Percentiles rank a stretch among this genome's conserved stretches.
Evolutionary conservation across 2,113 vertebrate genomes (phyloP).

Genomic region (Dicentrarchus labrax): DNA sequence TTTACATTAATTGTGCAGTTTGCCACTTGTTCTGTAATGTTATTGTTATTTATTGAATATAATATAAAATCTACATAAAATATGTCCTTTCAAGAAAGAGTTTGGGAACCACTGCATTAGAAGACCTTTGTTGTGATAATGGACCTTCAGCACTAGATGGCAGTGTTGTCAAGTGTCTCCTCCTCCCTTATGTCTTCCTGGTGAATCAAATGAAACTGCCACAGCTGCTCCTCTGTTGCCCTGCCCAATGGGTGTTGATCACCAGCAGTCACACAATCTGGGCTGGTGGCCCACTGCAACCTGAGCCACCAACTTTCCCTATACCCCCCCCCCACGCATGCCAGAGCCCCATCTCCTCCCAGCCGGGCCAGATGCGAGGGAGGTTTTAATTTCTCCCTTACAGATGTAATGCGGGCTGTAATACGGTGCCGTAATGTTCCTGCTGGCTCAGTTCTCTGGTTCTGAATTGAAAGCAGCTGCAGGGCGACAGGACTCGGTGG

Average conservation of each 20-base stretch:
- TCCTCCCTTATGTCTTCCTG: not conserved
- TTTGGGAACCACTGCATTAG: not conserved
- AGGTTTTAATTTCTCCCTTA: constrained; percentile 75
- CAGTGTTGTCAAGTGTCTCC: constrained; percentile 62
- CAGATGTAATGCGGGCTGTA: constrained; percentile 76
- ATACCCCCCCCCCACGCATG: constrained; percentile 36
- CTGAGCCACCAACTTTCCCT: constrained; percentile 53
- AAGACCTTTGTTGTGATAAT: constrained; percentile 28
- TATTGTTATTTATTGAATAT: too few species aligned
- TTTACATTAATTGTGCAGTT: too few species aligned
- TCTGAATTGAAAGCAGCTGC: constrained; percentile 80
- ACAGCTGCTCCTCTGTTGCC: constrained; percentile 65
- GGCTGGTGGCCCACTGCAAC: constrained; percentile 72
- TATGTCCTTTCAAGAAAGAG: too few species aligned
- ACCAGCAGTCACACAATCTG: constrained; percentile 67
- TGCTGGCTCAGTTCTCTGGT: constrained; percentile 64
- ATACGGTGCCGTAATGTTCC: constrained; percentile 61
- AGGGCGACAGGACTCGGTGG: constrained; percentile 63
- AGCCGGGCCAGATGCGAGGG: constrained; percentile 72
- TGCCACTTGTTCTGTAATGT: not conserved
- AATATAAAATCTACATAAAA: too few species aligned
- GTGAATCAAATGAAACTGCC: constrained; percentile 45
- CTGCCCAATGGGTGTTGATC: constrained; percentile 66
- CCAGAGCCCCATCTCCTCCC: constrained; percentile 53
- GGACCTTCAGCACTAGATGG: constrained; percentile 73